A percentile compares a stretch with the other conserved stretches of the same genome.
These are phyloP conservation scores for Callionymus lyra DNA, from an alignment of 2,113 vertebrate genomes.

Conservation along the genomic window DNA sequence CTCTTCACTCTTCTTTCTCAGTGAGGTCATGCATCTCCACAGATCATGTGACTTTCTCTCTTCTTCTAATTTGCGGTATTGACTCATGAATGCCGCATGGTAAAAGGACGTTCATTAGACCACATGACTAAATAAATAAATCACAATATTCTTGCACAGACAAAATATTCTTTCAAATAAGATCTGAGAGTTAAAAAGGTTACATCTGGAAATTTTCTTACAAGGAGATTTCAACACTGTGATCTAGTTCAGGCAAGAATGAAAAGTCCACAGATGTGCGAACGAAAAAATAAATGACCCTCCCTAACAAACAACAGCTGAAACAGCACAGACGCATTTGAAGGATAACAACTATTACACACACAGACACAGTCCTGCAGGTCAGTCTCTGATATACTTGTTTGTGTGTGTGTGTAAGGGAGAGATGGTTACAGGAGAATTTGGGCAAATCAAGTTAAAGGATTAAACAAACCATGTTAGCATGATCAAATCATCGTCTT, in stretches of 20 bases:
- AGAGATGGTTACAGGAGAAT: conserved; percentile 12
- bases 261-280: conserved; percentile 10
- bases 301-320: conserved; percentile 70
- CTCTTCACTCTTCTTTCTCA: too few relatives aligned
- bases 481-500: conserved; percentile 38
- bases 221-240: too few relatives aligned
- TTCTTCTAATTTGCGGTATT: too few relatives aligned
- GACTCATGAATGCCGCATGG: too few relatives aligned
- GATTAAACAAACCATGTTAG: conserved; percentile 49
- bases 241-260: background rate
- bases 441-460: conserved; percentile 28
- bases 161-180: too few relatives aligned
- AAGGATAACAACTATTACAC: conserved; percentile 16
- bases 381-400: background rate
- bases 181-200: background rate
- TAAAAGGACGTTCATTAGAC: too few relatives aligned
- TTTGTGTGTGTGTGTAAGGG: background rate
- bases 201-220: background rate
- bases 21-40: too few relatives aligned
- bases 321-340: conserved; percentile 53
- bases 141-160: too few relatives aligned
- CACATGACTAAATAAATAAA: too few relatives aligned
- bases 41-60: too few relatives aligned
- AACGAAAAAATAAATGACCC: conserved; percentile 15
- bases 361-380: conserved; percentile 2